Percentiles rank a stretch among this genome's conserved stretches.
These are phyloP conservation scores for Chesias legatella DNA, from an alignment of 2,888 invertebrate genomes.

Conservation along the genomic window DNA sequence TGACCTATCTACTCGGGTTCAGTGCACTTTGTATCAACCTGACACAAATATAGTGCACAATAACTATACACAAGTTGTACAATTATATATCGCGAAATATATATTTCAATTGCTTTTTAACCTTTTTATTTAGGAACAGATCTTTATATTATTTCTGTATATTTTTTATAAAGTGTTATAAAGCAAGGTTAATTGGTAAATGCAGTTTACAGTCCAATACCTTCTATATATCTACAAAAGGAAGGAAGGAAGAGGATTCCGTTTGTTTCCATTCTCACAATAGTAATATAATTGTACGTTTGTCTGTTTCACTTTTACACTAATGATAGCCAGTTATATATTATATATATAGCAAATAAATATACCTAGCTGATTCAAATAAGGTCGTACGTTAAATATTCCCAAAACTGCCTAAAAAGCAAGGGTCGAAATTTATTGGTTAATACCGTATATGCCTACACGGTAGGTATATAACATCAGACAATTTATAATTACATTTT, in stretches of 20 bases:
- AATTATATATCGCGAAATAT: neutral
- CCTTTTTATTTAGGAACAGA: no score
- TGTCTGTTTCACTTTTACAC: neutral
- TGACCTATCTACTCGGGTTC: conserved; percentile 15
- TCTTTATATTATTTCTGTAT: no score
- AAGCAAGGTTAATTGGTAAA: conserved; percentile 27
- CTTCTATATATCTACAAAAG: conserved; percentile 44
- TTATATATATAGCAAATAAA: no score
- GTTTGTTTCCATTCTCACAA: conserved; percentile 38
- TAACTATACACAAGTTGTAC: neutral
- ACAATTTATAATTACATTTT: no score
- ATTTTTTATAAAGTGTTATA: neutral
- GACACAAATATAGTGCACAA: conserved; percentile 15
- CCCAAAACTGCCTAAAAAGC: no score
- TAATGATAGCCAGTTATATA: no score
- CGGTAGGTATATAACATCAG: no score
- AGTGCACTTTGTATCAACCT: conserved; percentile 16
- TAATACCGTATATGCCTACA: no score
- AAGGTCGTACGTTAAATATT: no score
- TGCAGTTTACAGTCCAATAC: conserved; percentile 35
- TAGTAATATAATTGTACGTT: neutral
- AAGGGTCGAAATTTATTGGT: no score
- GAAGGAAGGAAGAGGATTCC: conserved; percentile 45
- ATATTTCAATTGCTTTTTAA: neutral
- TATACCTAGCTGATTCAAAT: no score